Evolutionary conservation across 1,140 invertebrate species (phyloP), one percentile per base, ranked within the genome.

Genomic region (Nixonia krombeini): DNA sequence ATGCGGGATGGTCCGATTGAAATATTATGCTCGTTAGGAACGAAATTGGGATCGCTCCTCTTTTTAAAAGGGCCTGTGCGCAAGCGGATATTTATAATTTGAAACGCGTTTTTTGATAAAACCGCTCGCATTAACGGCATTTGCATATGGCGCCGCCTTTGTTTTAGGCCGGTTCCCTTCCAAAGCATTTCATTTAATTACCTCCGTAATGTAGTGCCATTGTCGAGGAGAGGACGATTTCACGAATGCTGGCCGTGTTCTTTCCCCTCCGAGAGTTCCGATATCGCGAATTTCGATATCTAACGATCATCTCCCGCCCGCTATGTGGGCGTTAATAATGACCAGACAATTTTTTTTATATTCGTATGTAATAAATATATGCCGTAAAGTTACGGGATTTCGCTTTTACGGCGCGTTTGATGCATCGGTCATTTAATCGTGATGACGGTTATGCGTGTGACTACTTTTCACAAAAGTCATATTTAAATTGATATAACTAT

Each of bases 21-120:
- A 80, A 82, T 82, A 75, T 76, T 65, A 75, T 46, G 65, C 76
- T 78, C 77, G 78, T 81, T 80, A 82, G 78, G 77, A 75, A 72
- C 76, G 72, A 78, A 80, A 80, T 81, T 78, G 77, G 76, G 72
- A 58, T 75, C 63, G 37, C 67, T 62, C 25, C 29, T 47, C 44
- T 29, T 31, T 46, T 41, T 70, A 66, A 69, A 72, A 52, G 41
- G 42, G 64, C 35, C 38, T 50, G 12, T 41, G 58, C 57, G 18
- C 18, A 55, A 63, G 50, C 28, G 29, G 51, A 59, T 72, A 76
- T 76, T 75, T 79, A 78, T 78, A 78, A 77, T 79, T 75, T 79
- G 52, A 69, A 70, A 49, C 62, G 58, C 61, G 56, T 65, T 70
- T 74, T 81, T 81, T 81, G 73, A 81, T 73, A 77, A 78, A 78